Evolutionary conservation across 2,888 invertebrate species (phyloP), one percentile per base, ranked within the genome.

Genomic region (Mimumesa dahlbomi): DNA sequence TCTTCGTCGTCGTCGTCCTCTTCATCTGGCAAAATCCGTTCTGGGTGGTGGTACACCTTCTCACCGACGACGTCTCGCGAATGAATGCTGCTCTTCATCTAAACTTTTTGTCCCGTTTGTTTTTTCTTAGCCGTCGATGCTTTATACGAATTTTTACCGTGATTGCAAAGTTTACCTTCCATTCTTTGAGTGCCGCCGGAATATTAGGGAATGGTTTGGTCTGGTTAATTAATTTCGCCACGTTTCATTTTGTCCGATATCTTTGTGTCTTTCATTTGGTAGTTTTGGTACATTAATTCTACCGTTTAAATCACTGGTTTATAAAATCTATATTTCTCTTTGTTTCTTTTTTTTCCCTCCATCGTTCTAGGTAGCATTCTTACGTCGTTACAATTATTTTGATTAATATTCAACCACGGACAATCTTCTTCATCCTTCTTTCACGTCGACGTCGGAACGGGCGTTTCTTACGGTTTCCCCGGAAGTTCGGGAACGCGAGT

Each of bases 11-110:
- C 49, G 4, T 73, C 54, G 49, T 50, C 57, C 16, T 40, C 49
- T 49, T 49, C 14, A 6, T 40, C 49, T 34, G n/a, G 18, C 34
- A 19, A 34, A 49, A 29, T 13, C 18, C 34, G 34, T 16, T 21
- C 53, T 19, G 22, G 43, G 29, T 36, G 48, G 29, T 38, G 56
- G 40, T 63, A 40, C 52, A 73, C 54, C 56, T 61, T 77, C 61
- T 52, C 34, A 54, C 59, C 40, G 54, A 61, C 64, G 63, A 5
- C n/a, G n/a, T 58, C 53, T 62, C 66, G 31, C 48, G 48, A 73
- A 68, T 73, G 75, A 72, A 75, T 64, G 59, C 66, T 46, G 40
- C 57, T 77, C 54, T 53, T 70, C 68, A 54, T 64, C 63, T 42
- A 45, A 52, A 66, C 66, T 73, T 67, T 73, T 63, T 73, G 43